Conservation (phyloP, 2,113 vertebrate genomes). For the Lepisosteus osseus region DNA sequence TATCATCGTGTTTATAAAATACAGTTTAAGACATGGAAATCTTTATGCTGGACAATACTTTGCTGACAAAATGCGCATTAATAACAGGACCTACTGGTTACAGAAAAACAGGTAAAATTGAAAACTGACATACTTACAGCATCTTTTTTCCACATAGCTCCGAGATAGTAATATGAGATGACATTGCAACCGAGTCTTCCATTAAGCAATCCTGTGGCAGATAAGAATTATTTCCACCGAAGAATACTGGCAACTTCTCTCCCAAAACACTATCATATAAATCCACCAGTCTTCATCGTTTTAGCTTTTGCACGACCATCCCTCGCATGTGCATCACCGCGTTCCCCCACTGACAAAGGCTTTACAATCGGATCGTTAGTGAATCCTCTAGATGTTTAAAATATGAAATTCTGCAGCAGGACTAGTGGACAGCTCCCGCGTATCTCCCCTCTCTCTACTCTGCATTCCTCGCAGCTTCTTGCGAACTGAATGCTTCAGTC, state of each 20-base stretch:
- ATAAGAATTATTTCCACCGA: conserved; percentile 40
- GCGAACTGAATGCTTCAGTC: conserved; percentile 61
- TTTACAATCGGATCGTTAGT: conserved; percentile 19
- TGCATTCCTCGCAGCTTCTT: conserved; percentile 51
- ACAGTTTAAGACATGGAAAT: background rate
- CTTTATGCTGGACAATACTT: conserved; percentile 44
- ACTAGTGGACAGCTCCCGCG: conserved; percentile 56
- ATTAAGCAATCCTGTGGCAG: conserved; percentile 54
- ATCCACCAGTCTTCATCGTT: conserved; percentile 31
- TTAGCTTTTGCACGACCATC: conserved; percentile 24
- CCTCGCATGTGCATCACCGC: conserved; percentile 16
- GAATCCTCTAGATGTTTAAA: conserved; percentile 33
- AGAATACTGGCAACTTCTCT: conserved; percentile 53
- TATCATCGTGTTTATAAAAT: background rate
- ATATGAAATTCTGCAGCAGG: conserved; percentile 60
- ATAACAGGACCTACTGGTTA: conserved; percentile 7
- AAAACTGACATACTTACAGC: conserved; percentile 80
- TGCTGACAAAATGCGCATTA: conserved; percentile 41
- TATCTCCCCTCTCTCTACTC: conserved; percentile 29
- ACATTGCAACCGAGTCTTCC: conserved; percentile 68
- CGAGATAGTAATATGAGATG: conserved; percentile 62
- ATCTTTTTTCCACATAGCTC: conserved; percentile 86
- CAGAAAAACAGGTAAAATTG: background rate
- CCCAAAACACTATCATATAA: conserved; percentile 30
- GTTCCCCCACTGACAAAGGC: conserved; percentile 14